Base-by-base conservation (phyloP, 2,888 invertebrate genomes). In the Parascotia fuliginaria region DNA sequence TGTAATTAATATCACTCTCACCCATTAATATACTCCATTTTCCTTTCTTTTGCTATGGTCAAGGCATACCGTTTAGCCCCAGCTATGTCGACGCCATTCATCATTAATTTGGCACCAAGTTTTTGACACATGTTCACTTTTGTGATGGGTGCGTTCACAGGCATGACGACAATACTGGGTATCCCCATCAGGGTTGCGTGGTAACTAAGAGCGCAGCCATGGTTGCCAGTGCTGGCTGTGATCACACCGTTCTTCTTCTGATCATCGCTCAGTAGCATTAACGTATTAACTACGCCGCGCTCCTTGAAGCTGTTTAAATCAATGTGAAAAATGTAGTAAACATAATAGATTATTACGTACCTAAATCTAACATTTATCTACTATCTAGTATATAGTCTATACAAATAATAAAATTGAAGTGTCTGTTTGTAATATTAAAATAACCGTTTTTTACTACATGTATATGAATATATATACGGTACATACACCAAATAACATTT, bases 181-280 rank as follows among this genome's bases (percentile, higher is more conserved):
- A 96, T 93, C n/a, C 92, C 92, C 13, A 97, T 83, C 46, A 93
- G 92, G 49, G 92, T 87, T 0, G 96, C 94, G 77, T 97, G 97
- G 81, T 96, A 96, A 55, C 95, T 94, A 57, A 98, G 60, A 0
- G 93, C 93, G 56, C 96, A 93, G 0, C 98, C 98, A 81, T 99
- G 98, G 84, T 99, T 99, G 0, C 98, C 98, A 29, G 97, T 94
- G 0, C 97, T 97, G 0, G 98, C 98, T 0, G 98, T 95, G 51
- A 97, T 95, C 0, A 98, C 97, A 0, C 98, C 98, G 29, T 79
- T 83, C 55, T 92, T 93, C 77, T 94, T 95, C 77, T 97, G 95
- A 14, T 96, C 96, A 13, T 95, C 94, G 0, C 93, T 83, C 3
- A 98, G 85, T 85, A 94, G 94, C 63, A 96, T 75, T 41, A 98